Conservation (phyloP, 2,113 vertebrate genomes). For the Diphyllodes magnificus region DNA sequence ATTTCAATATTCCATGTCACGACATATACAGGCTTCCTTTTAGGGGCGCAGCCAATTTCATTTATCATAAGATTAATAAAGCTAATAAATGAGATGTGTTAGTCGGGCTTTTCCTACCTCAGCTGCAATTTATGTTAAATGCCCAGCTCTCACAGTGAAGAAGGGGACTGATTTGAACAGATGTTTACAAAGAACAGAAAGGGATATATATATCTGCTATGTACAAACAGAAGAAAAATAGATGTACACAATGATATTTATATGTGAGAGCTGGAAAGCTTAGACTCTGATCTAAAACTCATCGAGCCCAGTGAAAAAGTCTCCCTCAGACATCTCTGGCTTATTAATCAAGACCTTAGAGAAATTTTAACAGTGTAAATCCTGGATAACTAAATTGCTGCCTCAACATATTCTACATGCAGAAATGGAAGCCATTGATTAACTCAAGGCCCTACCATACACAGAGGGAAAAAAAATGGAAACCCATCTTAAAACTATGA, state of each 20-base stretch:
- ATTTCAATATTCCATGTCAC: neutral
- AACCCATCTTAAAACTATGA: neutral
- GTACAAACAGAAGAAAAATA: neutral
- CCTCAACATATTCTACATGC: neutral
- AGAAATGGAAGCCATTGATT: neutral
- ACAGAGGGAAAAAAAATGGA: neutral
- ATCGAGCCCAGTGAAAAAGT: neutral
- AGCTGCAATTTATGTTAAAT: neutral
- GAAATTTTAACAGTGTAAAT: neutral
- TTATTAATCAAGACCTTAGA: neutral
- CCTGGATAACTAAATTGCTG: neutral
- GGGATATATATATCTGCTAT: neutral
- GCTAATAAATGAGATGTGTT: neutral
- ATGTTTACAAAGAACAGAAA: neutral
- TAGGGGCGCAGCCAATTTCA: neutral
- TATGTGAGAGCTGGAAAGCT: neutral
- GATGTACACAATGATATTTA: neutral
- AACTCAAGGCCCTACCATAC: neutral
- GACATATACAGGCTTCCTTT: neutral
- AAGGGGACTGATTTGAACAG: neutral
- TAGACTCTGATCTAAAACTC: neutral
- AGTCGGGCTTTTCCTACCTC: neutral
- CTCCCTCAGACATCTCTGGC: neutral
- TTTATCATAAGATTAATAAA: conserved; percentile 28
- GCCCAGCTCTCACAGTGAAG: neutral